These are phyloP conservation scores for Pristionchus entomophagus DNA, from an alignment of 2,888 invertebrate species.

Conservation along the genomic window DNA sequence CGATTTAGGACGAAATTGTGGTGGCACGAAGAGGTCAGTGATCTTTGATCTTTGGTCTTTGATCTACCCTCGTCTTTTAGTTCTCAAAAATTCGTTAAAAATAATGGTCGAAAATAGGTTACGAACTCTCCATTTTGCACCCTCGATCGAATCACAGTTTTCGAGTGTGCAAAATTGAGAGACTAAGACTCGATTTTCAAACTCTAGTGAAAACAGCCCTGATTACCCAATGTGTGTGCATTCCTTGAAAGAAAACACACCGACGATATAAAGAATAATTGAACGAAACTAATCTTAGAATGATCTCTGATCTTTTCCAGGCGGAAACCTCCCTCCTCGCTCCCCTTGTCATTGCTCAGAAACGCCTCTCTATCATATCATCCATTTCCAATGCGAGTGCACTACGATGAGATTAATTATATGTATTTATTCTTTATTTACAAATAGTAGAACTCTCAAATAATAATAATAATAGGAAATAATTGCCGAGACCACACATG, in stretches of 20 bases:
- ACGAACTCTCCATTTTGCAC: too few species aligned
- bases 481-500: conserved; percentile 18
- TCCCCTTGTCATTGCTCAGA: conserved; percentile 31
- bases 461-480: conserved; percentile 5
- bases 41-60: neutral
- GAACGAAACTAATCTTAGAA: too few species aligned
- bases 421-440: conserved; percentile 32
- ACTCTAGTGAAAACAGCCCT: too few species aligned
- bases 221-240: too few species aligned
- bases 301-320: conserved; percentile 16
- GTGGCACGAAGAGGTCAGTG: conserved; percentile 58
- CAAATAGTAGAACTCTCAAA: conserved; percentile 17
- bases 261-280: too few species aligned
- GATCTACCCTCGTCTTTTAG: neutral
- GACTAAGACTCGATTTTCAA: too few species aligned
- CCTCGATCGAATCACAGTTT: too few species aligned
- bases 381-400: conserved; percentile 46
- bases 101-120: too few species aligned
- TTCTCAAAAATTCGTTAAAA: neutral
- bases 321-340: conserved; percentile 28
- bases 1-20: conserved; percentile 71
- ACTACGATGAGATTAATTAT: conserved; percentile 3
- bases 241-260: too few species aligned
- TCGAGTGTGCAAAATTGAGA: too few species aligned
- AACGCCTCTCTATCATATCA: conserved; percentile 47